Percentiles rank a stretch among this genome's conserved stretches.
Evolutionary conservation across 2,113 vertebrate genomes (phyloP).

Genomic region (Ia io): DNA sequence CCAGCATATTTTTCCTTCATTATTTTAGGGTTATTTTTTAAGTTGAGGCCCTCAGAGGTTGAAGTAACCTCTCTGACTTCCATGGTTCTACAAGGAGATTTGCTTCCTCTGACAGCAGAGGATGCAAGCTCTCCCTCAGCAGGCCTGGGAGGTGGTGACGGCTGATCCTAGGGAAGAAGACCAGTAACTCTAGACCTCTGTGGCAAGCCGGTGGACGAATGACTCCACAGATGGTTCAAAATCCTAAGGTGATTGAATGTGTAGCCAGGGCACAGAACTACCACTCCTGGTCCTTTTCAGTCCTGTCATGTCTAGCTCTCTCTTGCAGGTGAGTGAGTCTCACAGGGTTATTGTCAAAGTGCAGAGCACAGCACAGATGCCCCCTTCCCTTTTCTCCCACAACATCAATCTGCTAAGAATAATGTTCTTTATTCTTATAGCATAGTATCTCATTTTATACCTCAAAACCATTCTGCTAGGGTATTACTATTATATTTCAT

Average conservation of each 20-base stretch:
- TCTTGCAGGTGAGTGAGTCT: neutral
- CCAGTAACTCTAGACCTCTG: neutral
- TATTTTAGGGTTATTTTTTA: slow-evolving; percentile 10
- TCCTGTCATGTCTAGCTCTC: neutral
- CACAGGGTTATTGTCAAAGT: neutral
- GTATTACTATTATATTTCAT: neutral
- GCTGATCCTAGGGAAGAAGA: neutral
- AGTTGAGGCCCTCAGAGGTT: neutral
- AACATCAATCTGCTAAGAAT: neutral
- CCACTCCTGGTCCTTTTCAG: neutral
- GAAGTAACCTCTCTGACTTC: neutral
- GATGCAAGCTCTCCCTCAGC: neutral
- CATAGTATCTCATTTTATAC: neutral
- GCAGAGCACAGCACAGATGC: neutral
- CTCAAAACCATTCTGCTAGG: neutral
- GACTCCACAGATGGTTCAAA: neutral
- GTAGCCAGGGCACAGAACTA: neutral
- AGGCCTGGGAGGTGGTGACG: neutral
- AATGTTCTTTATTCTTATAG: neutral
- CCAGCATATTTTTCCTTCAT: neutral
- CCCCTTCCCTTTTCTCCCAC: neutral
- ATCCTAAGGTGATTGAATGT: neutral
- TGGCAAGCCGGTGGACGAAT: neutral
- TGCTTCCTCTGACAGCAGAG: neutral
- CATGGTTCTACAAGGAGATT: neutral